Evolutionary conservation across 2,797 vertebrate genomes (phyloP).

Genomic region (Sus cebifrons): DNA sequence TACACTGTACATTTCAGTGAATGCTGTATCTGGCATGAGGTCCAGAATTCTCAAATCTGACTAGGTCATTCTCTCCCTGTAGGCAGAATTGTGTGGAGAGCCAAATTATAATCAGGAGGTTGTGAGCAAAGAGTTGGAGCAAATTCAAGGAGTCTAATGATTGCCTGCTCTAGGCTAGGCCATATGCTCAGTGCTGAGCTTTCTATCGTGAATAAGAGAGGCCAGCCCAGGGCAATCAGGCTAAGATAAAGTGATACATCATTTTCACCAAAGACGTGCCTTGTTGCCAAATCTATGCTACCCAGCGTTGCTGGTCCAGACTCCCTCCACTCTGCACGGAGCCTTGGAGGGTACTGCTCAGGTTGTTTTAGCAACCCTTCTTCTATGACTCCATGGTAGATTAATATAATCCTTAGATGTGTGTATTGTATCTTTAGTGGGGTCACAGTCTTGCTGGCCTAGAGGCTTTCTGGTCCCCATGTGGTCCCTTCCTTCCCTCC

Average conservation of each 20-base stretch:
- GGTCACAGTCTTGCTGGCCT: not conserved
- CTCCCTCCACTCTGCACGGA: not conserved
- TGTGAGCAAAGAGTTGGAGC: constrained; percentile 66
- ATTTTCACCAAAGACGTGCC: not conserved
- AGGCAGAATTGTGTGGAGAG: constrained; percentile 27
- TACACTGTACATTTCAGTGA: constrained; percentile 2
- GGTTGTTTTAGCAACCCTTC: not conserved
- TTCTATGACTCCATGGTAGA: not conserved
- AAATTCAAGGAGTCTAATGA: constrained; percentile 37
- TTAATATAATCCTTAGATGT: not conserved
- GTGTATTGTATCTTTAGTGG: not conserved
- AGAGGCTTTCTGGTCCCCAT: not conserved
- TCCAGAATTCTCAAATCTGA: constrained; percentile 56
- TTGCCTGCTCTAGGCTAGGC: not conserved
- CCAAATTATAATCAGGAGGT: constrained; percentile 39
- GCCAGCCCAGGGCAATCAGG: not conserved
- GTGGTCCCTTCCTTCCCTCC: not conserved
- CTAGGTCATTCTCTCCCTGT: constrained; percentile 53
- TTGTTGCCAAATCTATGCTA: not conserved
- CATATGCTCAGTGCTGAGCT: not conserved
- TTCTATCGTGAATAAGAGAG: constrained; percentile 20
- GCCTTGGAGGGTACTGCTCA: not conserved
- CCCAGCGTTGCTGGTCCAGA: not conserved
- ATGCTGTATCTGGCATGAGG: not conserved
- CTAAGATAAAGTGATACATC: not conserved